phyloP scores from a whole-genome alignment of 2,797 vertebrate genomes.

The Tarsius wallacei region DNA sequence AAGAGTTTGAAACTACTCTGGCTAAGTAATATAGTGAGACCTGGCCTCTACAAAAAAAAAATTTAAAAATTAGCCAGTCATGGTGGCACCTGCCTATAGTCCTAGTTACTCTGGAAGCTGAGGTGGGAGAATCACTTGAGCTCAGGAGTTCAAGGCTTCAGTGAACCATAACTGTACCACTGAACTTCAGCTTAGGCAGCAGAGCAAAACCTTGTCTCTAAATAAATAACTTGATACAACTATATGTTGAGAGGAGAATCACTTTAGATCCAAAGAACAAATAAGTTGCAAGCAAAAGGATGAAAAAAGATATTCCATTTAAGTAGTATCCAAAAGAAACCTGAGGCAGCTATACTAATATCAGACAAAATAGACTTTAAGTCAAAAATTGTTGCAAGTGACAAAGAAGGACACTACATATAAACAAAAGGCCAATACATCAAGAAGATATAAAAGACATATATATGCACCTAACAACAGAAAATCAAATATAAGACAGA shows the following conservation, averaged over 20 bases:
- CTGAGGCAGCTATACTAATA: neutral
- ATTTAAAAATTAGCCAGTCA: too few relatives aligned
- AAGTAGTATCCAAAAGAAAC: neutral
- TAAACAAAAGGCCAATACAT: neutral
- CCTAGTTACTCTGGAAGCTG: too few relatives aligned
- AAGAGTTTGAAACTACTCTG: too few relatives aligned
- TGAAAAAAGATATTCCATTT: neutral
- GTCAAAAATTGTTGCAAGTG: conserved; percentile 28
- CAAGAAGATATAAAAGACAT: neutral
- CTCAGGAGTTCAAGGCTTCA: too few relatives aligned
- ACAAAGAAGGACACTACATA: neutral
- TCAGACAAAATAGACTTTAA: conserved; percentile 7
- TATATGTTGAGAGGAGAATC: neutral
- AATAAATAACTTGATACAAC: neutral
- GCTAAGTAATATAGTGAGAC: too few relatives aligned
- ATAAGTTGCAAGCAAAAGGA: neutral
- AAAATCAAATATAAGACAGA: neutral
- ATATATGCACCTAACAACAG: neutral
- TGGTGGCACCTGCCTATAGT: too few relatives aligned
- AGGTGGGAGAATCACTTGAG: too few relatives aligned
- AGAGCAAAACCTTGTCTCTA: too few relatives aligned
- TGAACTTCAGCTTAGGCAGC: too few relatives aligned
- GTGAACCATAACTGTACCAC: too few relatives aligned
- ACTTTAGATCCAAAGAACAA: conserved; percentile 28
- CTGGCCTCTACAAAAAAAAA: too few relatives aligned